Percentiles rank a stretch among this genome's conserved stretches.
These are phyloP conservation scores for Drosophila pallidifrons DNA, from an alignment of 1,140 invertebrate species.

Conservation along the genomic window DNA sequence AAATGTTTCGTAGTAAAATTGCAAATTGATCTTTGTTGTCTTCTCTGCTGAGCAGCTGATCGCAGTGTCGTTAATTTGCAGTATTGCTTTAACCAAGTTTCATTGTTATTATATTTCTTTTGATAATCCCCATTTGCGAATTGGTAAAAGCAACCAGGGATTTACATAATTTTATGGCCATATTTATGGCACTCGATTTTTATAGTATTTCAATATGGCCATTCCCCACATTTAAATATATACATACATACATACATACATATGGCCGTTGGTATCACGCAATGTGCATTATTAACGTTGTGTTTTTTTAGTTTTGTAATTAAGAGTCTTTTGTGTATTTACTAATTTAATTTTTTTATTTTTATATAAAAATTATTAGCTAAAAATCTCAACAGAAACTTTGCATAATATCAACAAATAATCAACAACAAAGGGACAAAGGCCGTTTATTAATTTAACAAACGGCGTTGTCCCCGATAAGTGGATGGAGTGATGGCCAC, in stretches of 20 bases:
- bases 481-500: conserved; percentile 21
- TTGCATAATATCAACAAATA: conserved; percentile 80
- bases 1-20: background rate
- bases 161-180: conserved; percentile 29
- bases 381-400: conserved; percentile 80
- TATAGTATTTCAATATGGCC: conserved; percentile 15
- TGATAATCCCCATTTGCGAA: conserved; percentile 10
- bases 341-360: conserved; percentile 60
- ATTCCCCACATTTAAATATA: background rate
- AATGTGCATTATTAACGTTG: conserved; percentile 8
- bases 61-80: conserved; percentile 17
- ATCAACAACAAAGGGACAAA: conserved; percentile 67
- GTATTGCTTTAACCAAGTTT: conserved; percentile 22
- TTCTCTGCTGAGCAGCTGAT: background rate
- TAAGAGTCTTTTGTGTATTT: conserved; percentile 40
- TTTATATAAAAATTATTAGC: conserved; percentile 64
- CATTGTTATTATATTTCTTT: conserved; percentile 27
- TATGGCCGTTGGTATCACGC: conserved; percentile 11
- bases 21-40: background rate
- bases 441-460: conserved; percentile 74
- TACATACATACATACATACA: background rate
- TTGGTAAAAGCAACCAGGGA: conserved; percentile 5
- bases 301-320: conserved; percentile 17
- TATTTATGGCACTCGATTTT: conserved; percentile 37
- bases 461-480: conserved; percentile 34